Evolutionary conservation across 2,797 vertebrate species (phyloP).

Genomic region (Girardinus metallicus): DNA sequence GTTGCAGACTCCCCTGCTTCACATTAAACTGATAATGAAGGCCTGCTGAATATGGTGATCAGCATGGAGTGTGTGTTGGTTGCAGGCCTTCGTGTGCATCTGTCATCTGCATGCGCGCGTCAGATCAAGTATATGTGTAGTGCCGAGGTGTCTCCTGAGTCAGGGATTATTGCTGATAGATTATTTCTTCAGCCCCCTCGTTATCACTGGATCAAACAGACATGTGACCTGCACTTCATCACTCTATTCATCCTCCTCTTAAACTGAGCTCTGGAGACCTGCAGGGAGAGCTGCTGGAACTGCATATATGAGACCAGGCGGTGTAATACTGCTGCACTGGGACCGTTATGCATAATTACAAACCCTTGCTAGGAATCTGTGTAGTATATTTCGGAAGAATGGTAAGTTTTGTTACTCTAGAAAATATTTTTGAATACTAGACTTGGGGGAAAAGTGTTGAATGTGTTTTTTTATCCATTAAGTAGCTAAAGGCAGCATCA

Average conservation of each 20-base stretch:
- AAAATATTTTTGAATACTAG: not conserved
- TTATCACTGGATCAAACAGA: conserved; percentile 83
- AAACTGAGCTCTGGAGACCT: conserved; percentile 79
- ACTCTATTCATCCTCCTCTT: conserved; percentile 79
- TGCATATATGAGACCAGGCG: conserved; percentile 68
- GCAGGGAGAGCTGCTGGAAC: conserved; percentile 59
- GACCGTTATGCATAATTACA: conserved; percentile 75
- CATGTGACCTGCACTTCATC: conserved; percentile 81
- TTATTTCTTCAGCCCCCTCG: conserved; percentile 82
- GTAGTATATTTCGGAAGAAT: conserved; percentile 43
- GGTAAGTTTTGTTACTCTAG: not conserved
- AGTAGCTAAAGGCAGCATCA: not conserved
- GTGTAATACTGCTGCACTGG: conserved; percentile 71
- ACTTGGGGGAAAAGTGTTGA: not conserved
- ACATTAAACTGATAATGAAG: conserved; percentile 83
- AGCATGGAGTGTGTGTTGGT: conserved; percentile 55
- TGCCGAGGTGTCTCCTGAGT: conserved; percentile 78
- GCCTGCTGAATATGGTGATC: conserved; percentile 83
- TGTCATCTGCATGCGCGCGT: conserved; percentile 62
- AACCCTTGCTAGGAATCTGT: conserved; percentile 40
- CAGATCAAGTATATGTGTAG: conserved; percentile 46
- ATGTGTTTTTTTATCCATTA: not conserved
- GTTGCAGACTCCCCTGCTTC: conserved; percentile 77
- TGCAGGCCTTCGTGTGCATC: conserved; percentile 61
- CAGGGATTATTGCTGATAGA: conserved; percentile 83